Base-by-base conservation (phyloP, 2,888 invertebrate species). In the Steinernema carpocapsae region DNA sequence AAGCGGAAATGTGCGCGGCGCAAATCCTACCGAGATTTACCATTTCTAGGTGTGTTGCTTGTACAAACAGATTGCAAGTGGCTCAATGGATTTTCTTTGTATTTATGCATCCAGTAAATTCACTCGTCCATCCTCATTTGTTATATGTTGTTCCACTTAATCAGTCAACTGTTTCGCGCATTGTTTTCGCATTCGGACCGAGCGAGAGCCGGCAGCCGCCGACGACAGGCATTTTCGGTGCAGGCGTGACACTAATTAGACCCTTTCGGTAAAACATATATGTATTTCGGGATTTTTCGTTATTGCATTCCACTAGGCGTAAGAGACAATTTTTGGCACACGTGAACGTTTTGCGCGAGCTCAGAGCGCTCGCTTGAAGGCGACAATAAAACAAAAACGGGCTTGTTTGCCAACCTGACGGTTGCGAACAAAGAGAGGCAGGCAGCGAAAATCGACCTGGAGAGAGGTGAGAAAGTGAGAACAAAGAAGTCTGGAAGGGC, bases 11-110 rank as follows among this genome's bases (percentile, higher is more conserved):
- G 32, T 45, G 29, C 71, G 71, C 71, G 24, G 24, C 71, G 19
- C 3, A 10, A 42, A 71, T 19, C 74, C 78, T 51, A 79, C 80
- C 77, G 80, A 78, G 70, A 79, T 80, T 64, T 82, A 82, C 70
- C 82, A 82, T 71, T 77, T 82, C 70, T 82, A 79, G 71, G 48
- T 24, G 14, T 14, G 26, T n/a, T n/a, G n/a, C n/a, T n/a, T n/a
- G n/a, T 56, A 22, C 56, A 64, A 64, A 32, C 26, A 29, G 22
- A 43, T 71, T 43, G 59, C 17, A 43, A 6, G 14, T 48, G n/a
- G 48, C 48, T 48, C 48, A 48, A 48, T 2, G 19, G 48, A 14
- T 48, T 48, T 29, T 7, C 19, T 64, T 29, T 7, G 64, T 32
- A 64, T 26, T 64, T 64, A 6, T 64, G 19, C 22, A 64, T 64